A percentile compares a stretch with the other conserved stretches of the same genome.
Evolutionary conservation across 2,888 invertebrate species (phyloP).

Genomic region (Aphelenchoides bicaudatus): DNA sequence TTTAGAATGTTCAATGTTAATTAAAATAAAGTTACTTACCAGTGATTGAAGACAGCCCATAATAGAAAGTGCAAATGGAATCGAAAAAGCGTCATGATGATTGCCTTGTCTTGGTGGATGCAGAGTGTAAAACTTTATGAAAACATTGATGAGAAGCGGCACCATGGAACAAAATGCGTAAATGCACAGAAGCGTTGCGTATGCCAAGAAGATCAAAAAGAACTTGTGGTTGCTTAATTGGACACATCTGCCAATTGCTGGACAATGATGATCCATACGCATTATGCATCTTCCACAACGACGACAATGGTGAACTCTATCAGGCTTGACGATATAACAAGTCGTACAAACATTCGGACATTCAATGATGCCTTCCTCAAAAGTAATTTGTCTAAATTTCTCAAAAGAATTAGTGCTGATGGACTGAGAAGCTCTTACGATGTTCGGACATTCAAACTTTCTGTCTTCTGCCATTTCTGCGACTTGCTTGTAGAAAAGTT

Average conservation of each 20-base stretch:
- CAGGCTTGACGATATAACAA: too few species aligned
- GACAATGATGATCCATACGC: too few species aligned
- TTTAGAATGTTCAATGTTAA: neutral
- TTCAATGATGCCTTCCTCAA: too few species aligned
- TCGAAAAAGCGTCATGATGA: neutral
- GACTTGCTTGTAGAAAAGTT: too few species aligned
- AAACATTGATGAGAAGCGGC: neutral
- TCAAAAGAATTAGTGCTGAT: too few species aligned
- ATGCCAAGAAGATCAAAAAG: constrained; percentile 12
- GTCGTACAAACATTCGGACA: too few species aligned
- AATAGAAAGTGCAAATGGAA: neutral
- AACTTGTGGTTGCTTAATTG: constrained; percentile 18
- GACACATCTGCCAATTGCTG: constrained; percentile 8
- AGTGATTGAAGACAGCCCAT: constrained; percentile 6
- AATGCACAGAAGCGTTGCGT: constrained; percentile 4
- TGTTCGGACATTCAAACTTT: too few species aligned
- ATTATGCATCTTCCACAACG: too few species aligned
- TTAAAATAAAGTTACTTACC: neutral
- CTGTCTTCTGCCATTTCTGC: too few species aligned
- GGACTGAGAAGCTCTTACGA: too few species aligned
- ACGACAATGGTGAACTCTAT: too few species aligned
- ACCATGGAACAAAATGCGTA: neutral
- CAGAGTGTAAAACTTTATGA: neutral
- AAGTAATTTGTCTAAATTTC: too few species aligned
- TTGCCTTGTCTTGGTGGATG: neutral